phyloP scores from a whole-genome alignment of 2,888 invertebrate genomes.

The Aphidius colemani region DNA sequence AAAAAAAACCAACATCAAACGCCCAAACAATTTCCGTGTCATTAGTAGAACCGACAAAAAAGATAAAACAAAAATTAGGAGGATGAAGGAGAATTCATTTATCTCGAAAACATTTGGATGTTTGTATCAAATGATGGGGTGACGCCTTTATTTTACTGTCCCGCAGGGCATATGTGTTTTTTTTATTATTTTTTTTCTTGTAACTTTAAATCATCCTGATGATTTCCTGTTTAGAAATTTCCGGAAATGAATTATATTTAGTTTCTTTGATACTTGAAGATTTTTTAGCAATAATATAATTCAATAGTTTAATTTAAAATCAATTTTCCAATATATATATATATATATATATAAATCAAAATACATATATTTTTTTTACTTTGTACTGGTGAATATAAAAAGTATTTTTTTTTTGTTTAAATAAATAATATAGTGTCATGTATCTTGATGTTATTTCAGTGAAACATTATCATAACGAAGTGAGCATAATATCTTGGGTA shows the following conservation, averaged over 20 bases:
- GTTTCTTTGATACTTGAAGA: too few species aligned
- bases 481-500: slow-evolving; percentile 32
- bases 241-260: too few species aligned
- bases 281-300: too few species aligned
- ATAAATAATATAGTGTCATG: not conserved
- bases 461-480: slow-evolving; percentile 39
- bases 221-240: too few species aligned
- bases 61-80: not conserved
- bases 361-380: not conserved
- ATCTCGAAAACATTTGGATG: too few species aligned
- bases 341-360: too few species aligned
- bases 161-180: slow-evolving; percentile 2
- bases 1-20: not conserved
- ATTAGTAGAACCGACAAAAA: not conserved
- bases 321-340: too few species aligned
- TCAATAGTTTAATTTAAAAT: too few species aligned
- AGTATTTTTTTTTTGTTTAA: not conserved
- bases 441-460: slow-evolving; percentile 33
- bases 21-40: slow-evolving; percentile 5
- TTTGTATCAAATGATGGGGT: slow-evolving; percentile 17
- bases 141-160: slow-evolving; percentile 1
- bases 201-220: not conserved
- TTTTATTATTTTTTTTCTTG: not conserved
- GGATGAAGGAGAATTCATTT: not conserved
- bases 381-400: not conserved